Base-by-base conservation (phyloP, 2,888 invertebrate genomes). In the Sturmia bella region DNA sequence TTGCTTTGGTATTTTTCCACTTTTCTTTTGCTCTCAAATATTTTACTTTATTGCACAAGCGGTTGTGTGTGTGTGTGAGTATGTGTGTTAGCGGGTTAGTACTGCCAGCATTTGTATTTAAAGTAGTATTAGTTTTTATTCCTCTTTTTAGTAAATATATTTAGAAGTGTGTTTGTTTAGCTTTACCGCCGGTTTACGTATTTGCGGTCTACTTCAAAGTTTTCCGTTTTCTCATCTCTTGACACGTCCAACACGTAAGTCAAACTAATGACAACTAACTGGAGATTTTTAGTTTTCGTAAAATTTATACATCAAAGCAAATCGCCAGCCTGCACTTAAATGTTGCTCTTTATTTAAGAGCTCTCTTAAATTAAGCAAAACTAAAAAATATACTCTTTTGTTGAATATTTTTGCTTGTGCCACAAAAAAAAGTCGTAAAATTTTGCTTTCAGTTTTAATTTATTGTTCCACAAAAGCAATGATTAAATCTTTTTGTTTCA, bases 211-310 rank as follows among this genome's bases (percentile, higher is more conserved):
- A 6, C 7, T 69, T 76, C 52, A 32, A 5, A 27, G 0, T 21
- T 17, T 61, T 19, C 3, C 59, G 37, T 68, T 37, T 39, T 50
- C 17, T 61, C 48, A 73, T 68, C 27, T 45, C 24, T 43, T 21
- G 39, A n/a, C 45, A 66, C 56, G 48, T 50, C 43, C 43, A 32
- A 21, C 24, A 45, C 68, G 63, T 48, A 43, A 70, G 48, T 45
- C 43, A 66, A 68, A 72, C 72, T 37, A 68, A 41, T 68, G 54
- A 19, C 66, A 80, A 76, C 66, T 80, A 66, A 76, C 76, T 72
- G 12, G 19, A 59, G 15, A 41, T 56, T 76, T 72, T 48, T 9
- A 15, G 32, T 43, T 54, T 52, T 54, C 27, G 13, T 27, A n/a
- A 24, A 43, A 61, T 80, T 72, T 76, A 76, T 61, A 72, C 3